Evolutionary conservation across 1,140 invertebrate species (phyloP), one percentile per base, ranked within the genome.

Genomic region (Lordiphosa clarofinis): DNA sequence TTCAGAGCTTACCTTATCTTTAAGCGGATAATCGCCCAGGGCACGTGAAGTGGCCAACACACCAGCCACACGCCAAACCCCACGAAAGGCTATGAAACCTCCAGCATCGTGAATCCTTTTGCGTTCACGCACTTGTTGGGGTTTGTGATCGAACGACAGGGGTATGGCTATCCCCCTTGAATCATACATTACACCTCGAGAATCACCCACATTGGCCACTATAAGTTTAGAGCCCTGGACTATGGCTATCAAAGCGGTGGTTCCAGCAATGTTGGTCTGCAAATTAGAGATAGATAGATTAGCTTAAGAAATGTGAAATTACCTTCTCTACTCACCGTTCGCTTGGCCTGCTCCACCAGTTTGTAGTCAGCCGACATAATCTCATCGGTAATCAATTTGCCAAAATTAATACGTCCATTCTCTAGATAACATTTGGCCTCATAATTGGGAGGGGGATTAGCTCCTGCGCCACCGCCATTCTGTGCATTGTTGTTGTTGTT

Each of bases 191-290:
- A 99, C 96, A 35, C 96, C 97, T 70, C 97, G 91, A 0, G 97
- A 98, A 89, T 99, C 97, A 6, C 97, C 97, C 21, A 99, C 96
- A 92, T 99, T 99, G 5, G 97, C 97, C 19, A 99, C 96, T 61
- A 96, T 94, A 42, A 99, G 89, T 69, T 93, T 92, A 68, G 93
- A 93, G 24, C 93, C 93, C 89, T 97, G 94, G 58, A 97, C 89
- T 12, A 98, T 88, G 31, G 96, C 97, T 62, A 99, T 94, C 10
- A 99, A 90, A 1, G 96, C 96, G 48, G 97, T 99, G 12, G 96
- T 97, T n/a, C 97, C 96, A 48, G 96, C 96, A 40, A 97, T 93
- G 91, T 97, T 95, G 7, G 82, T 86, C 86, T 89, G 31, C 21
- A 31, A 31, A 24, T 24, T 6, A 6, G 21, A 24, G 21, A n/a